Evolutionary conservation across 2,888 invertebrate genomes (phyloP).

Genomic region (Troides oblongomaculatus): DNA sequence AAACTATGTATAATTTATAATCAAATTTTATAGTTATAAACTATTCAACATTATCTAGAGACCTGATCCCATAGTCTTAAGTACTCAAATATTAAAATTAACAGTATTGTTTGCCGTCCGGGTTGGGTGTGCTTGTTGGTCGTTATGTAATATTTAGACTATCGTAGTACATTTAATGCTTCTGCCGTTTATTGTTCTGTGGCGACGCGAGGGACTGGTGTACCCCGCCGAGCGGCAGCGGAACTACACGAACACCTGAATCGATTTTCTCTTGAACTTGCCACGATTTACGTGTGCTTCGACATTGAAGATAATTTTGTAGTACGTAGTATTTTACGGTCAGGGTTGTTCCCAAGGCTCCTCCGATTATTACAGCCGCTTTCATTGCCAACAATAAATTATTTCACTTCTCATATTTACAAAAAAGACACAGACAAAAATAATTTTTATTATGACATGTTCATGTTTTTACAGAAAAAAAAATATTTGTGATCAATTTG

Average conservation of each 20-base stretch:
- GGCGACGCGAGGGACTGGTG: slow-evolving; percentile 46
- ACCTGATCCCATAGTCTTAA: too few species aligned
- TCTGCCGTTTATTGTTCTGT: slow-evolving; percentile 13
- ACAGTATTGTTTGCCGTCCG: too few species aligned
- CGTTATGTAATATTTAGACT: too few species aligned
- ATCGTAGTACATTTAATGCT: too few species aligned
- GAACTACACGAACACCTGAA: slow-evolving; percentile 48
- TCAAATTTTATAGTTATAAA: too few species aligned
- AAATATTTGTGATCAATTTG: too few species aligned
- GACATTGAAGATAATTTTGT: slow-evolving; percentile 46
- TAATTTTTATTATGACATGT: not conserved
- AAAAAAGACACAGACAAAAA: not conserved
- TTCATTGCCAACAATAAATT: not conserved
- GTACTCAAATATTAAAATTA: too few species aligned
- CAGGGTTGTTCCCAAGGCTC: slow-evolving; percentile 44
- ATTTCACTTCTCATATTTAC: not conserved
- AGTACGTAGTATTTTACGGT: slow-evolving; percentile 45
- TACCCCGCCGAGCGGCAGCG: slow-evolving; percentile 43
- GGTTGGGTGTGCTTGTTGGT: too few species aligned
- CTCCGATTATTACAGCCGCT: slow-evolving; percentile 28
- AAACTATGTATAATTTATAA: too few species aligned
- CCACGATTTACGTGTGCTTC: slow-evolving; percentile 43
- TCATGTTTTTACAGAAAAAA: too few species aligned
- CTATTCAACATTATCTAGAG: too few species aligned
- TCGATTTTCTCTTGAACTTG: slow-evolving; percentile 68